Evolutionary conservation across 2,113 vertebrate genomes (phyloP).

Genomic region (Tricholaema leucomelas): DNA sequence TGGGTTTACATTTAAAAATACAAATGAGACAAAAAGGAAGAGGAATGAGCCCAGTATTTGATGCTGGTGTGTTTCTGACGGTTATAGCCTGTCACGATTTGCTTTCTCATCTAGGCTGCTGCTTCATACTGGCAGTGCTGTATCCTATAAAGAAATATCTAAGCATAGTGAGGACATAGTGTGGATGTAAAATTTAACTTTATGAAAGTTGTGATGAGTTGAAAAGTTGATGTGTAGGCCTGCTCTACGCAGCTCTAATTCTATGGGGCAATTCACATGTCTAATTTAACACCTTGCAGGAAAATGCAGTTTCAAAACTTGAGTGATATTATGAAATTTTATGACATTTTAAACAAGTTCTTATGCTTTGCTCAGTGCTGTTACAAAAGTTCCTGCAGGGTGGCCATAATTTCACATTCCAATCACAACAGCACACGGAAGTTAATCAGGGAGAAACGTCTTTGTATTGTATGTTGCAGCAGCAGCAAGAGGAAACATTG

Average conservation of each 20-base stretch:
- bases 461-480: not conserved
- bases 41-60: not conserved
- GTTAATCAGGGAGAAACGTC: not conserved
- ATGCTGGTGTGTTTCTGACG: not conserved
- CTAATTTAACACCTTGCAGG: not conserved
- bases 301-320: not conserved
- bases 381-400: not conserved
- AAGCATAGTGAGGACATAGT: not conserved
- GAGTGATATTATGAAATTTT: not conserved
- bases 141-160: not conserved
- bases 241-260: not conserved
- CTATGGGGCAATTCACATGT: not conserved
- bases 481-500: not conserved
- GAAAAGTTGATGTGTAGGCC: not conserved
- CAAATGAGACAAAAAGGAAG: not conserved
- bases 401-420: not conserved
- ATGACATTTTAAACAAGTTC: not conserved
- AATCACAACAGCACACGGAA: not conserved
- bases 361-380: not conserved
- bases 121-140: not conserved
- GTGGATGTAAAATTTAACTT: not conserved
- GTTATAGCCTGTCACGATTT: not conserved
- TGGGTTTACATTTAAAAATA: not conserved
- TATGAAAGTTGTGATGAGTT: not conserved
- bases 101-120: not conserved